Evolutionary conservation across 2,113 vertebrate species (phyloP).

Genomic region (Thomomys bottae): DNA sequence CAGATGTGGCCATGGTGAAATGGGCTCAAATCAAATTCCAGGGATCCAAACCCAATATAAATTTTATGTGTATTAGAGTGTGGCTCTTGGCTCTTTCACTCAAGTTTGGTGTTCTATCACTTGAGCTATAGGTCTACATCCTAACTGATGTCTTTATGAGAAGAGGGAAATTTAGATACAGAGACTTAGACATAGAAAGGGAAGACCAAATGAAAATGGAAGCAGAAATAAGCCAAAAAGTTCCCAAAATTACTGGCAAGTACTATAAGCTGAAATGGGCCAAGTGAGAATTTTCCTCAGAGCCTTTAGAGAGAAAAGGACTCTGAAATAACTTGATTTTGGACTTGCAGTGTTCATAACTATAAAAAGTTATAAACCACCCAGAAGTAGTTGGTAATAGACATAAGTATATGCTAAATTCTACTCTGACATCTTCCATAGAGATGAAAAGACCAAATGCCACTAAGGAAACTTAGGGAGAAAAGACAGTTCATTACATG

Average conservation of each 20-base stretch:
- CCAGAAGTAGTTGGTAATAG: neutral
- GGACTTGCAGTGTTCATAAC: neutral
- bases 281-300: neutral
- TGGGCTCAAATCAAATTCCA: neutral
- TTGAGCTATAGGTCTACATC: no score
- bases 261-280: neutral
- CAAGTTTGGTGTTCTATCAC: no score
- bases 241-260: neutral
- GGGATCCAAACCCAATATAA: neutral
- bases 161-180: neutral
- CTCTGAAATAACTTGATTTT: neutral
- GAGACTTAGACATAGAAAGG: neutral
- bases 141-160: neutral
- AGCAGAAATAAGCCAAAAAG: neutral
- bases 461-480: neutral
- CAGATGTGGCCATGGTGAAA: neutral
- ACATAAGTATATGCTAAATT: neutral
- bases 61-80: no score
- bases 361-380: neutral
- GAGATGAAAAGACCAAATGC: slow-evolving; percentile 28
- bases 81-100: no score
- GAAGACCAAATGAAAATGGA: neutral
- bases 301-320: neutral
- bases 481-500: neutral
- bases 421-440: neutral